Base-by-base conservation (phyloP, 2,113 vertebrate species). In the Hypanus sabinus region DNA sequence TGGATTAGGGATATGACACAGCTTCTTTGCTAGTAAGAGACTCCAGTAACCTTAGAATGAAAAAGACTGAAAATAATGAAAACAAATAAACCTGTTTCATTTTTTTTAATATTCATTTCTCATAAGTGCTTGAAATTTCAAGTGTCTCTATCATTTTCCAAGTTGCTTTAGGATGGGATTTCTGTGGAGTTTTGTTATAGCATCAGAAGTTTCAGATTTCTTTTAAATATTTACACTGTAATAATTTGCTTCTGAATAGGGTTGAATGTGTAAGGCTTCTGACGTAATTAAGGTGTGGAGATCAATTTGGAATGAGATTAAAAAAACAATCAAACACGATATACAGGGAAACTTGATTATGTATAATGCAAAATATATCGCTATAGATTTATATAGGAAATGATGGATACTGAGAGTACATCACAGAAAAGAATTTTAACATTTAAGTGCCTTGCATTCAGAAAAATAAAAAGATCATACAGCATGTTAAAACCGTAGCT, bases 171-270 rank as follows among this genome's bases (percentile, higher is more conserved):
- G 65, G 33, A 92, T 71, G 90, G 38, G 90, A 65, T 70, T 92
- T 46, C 68, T 92, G 90, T 38, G 20, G 65, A 92, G 24, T 92
- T 71, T 92, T 27, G 68, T 92, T 92, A 71, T 70, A 70, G 36
- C 18, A 83, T 92, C 68, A 71, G 68, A 71, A 92, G 33, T 71
- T 46, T 71, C 65, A 71, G 90, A 71, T 38, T 92, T 24, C 33
- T 8, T 92, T 71, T 92, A 92, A 92, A 71, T 27, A 92, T 92
- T 92, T 38, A 92, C 33, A 38, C 90, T 18, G 14, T 70, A 20
- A 33, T 38, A 38, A 71, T 71, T 92, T 71, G 68, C 90, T 70
- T 27, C 20, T 68, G 60, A 33, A 57, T 14, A 62, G 24, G 33
- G 22, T 92, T 38, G 90, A 27, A 87, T 85, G 83, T 55, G 24